These are phyloP conservation scores for Orius insidiosus DNA, from an alignment of 1,140 invertebrate genomes.

Conservation along the genomic window DNA sequence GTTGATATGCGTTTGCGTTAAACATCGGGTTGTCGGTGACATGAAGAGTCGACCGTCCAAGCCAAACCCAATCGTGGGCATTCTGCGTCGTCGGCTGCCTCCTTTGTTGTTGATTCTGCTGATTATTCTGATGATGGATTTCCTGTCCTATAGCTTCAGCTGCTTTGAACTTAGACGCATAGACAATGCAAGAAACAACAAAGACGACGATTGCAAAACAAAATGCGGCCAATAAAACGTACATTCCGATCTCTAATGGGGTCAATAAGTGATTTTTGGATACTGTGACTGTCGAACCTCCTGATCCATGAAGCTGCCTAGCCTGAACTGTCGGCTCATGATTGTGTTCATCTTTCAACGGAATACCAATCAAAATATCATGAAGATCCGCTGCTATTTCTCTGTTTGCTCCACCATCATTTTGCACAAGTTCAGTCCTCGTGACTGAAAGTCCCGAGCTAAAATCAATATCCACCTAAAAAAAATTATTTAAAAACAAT, in stretches of 20 bases:
- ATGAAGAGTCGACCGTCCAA: slow-evolving; percentile 69
- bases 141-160: slow-evolving; percentile 4
- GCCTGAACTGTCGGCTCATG: slow-evolving; percentile 57
- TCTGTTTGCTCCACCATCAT: slow-evolving; percentile 49
- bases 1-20: slow-evolving; percentile 48
- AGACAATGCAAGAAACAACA: slow-evolving; percentile 86
- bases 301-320: slow-evolving; percentile 33
- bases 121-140: background rate
- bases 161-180: slow-evolving; percentile 35
- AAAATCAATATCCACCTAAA: slow-evolving; percentile 74
- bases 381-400: slow-evolving; percentile 46
- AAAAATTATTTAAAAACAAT: background rate
- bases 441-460: slow-evolving; percentile 47
- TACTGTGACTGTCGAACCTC: slow-evolving; percentile 25
- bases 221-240: slow-evolving; percentile 81
- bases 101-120: slow-evolving; percentile 30
- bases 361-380: slow-evolving; percentile 60
- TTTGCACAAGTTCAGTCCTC: slow-evolving; percentile 65
- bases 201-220: slow-evolving; percentile 88
- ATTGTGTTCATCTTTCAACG: slow-evolving; percentile 54
- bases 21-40: slow-evolving; percentile 62
- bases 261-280: slow-evolving; percentile 36
- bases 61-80: slow-evolving; percentile 95
- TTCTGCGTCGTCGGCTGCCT: slow-evolving; percentile 49
- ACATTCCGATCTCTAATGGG: slow-evolving; percentile 87